Evolutionary conservation across 2,113 vertebrate genomes (phyloP), one percentile per base, ranked within the genome.

Genomic region (Cacatua alba): DNA sequence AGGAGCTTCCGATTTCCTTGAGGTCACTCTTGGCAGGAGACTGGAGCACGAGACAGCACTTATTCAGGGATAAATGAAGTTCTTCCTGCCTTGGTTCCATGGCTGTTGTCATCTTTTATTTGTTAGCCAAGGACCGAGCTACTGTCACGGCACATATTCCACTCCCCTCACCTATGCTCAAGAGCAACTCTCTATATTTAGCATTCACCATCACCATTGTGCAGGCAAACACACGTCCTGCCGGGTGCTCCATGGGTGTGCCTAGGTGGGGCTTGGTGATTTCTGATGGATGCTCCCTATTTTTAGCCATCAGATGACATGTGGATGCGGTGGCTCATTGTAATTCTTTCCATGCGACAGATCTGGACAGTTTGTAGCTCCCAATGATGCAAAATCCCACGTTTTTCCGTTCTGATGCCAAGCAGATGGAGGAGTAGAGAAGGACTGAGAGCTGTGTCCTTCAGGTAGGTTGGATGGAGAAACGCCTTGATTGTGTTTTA

Each of bases 111-210:
- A 39, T n/a, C 80, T 67, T 44, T 65, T 23, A 59, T 76, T 86
- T 55, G 52, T 19, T 37, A 85, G 72, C 35, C 82, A 49, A 90
- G 77, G 63, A 51, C 14, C 0, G 0, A 70, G 64, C 69, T 74
- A 23, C 60, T 79, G 81, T 48, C 72, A 86, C 0, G 0, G 17
- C 75, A 62, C 31, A 17, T 18, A 10, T 69, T 76, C 80, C 60
- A 86, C 76, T 60, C 57, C 46, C 6, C 31, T 84, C 77, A 53
- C 16, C 24, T 1, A 0, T 70, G 60, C 60, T 59, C 46, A 53
- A 86, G 39, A 80, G 51, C 67, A 77, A 51, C 78, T 88, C 37
- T 79, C 92, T 94, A 72, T 96, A 79, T 96, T 97, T 96, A 94
- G 82, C 77, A 64, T 39, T 71, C 53, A 39, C 52, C 14, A 20